A percentile compares a stretch with the other conserved stretches of the same genome.
Conservation (phyloP, 2,797 vertebrate genomes). For the Emydoidea blandingii region DNA sequence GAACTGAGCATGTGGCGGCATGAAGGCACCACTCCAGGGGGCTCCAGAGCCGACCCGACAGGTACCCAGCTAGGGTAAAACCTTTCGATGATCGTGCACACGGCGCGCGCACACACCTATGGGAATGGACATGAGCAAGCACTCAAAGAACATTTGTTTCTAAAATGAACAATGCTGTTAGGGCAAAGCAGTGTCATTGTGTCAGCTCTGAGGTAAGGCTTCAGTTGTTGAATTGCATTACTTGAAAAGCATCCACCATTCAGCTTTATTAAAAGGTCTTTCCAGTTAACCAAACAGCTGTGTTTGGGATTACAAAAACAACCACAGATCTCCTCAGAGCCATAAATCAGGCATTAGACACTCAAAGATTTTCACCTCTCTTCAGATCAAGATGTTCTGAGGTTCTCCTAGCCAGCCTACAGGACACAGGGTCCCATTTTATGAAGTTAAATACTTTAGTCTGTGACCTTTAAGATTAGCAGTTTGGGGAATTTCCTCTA, state of each 20-base stretch:
- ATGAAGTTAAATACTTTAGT: slow-evolving; percentile 63
- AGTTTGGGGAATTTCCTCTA: slow-evolving; percentile 54
- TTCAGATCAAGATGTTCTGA: slow-evolving; percentile 51
- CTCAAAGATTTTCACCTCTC: slow-evolving; percentile 66
- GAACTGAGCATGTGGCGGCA: no score
- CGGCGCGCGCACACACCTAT: no score
- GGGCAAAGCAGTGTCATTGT: slow-evolving; percentile 40
- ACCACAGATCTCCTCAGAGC: slow-evolving; percentile 63
- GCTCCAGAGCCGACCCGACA: no score
- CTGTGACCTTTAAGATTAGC: slow-evolving; percentile 53
- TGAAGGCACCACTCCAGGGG: no score
- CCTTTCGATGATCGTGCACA: no score
- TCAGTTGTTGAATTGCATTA: slow-evolving; percentile 44
- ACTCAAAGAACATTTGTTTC: slow-evolving; percentile 42
- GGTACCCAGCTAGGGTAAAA: no score
- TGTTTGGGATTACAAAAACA: slow-evolving; percentile 65
- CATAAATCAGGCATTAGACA: slow-evolving; percentile 68
- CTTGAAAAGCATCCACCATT: slow-evolving; percentile 61
- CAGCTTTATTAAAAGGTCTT: slow-evolving; percentile 50
- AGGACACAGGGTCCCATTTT: slow-evolving; percentile 39
- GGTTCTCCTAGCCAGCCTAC: slow-evolving; percentile 59
- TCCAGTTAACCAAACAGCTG: slow-evolving; percentile 68
- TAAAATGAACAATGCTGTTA: slow-evolving; percentile 2
- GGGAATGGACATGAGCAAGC: no score
- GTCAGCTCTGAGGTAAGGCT: slow-evolving; percentile 53